Evolutionary conservation across 2,888 invertebrate species (phyloP).

Genomic region (Anticlea derivata): DNA sequence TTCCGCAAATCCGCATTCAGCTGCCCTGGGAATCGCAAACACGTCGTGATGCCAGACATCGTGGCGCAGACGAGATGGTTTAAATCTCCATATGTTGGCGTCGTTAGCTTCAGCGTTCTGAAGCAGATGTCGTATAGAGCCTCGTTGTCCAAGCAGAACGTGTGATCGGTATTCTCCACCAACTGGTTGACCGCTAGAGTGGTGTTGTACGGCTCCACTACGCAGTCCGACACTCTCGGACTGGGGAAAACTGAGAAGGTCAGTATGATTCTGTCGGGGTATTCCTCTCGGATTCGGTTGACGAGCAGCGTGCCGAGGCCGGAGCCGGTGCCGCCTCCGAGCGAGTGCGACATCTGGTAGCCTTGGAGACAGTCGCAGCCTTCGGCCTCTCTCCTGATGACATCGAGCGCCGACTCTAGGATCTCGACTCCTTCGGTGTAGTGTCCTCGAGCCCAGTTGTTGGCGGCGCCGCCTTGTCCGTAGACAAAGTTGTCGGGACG

Average conservation of each 20-base stretch:
- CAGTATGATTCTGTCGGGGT: slow-evolving; percentile 93
- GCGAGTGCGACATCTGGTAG: slow-evolving; percentile 92
- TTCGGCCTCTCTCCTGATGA: slow-evolving; percentile 92
- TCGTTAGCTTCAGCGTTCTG: slow-evolving; percentile 88
- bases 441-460: slow-evolving; percentile 87
- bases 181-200: slow-evolving; percentile 93
- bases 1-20: slow-evolving; percentile 75
- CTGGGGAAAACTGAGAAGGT: slow-evolving; percentile 92
- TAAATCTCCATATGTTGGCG: slow-evolving; percentile 91
- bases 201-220: slow-evolving; percentile 90
- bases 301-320: slow-evolving; percentile 87
- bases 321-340: slow-evolving; percentile 79
- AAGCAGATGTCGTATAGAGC: slow-evolving; percentile 90
- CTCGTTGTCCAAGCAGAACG: slow-evolving; percentile 91
- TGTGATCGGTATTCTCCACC: slow-evolving; percentile 88
- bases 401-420: slow-evolving; percentile 92
- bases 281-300: slow-evolving; percentile 94
- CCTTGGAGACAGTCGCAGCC: slow-evolving; percentile 96
- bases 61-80: slow-evolving; percentile 93
- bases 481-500: slow-evolving; percentile 96
- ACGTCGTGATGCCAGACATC: slow-evolving; percentile 94
- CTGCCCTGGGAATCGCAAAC: slow-evolving; percentile 86
- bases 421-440: slow-evolving; percentile 96
- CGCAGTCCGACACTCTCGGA: slow-evolving; percentile 89
- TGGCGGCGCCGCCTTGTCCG: slow-evolving; percentile 79